These are phyloP conservation scores for Endotricha flammealis DNA, from an alignment of 2,888 invertebrate species.

Conservation along the genomic window DNA sequence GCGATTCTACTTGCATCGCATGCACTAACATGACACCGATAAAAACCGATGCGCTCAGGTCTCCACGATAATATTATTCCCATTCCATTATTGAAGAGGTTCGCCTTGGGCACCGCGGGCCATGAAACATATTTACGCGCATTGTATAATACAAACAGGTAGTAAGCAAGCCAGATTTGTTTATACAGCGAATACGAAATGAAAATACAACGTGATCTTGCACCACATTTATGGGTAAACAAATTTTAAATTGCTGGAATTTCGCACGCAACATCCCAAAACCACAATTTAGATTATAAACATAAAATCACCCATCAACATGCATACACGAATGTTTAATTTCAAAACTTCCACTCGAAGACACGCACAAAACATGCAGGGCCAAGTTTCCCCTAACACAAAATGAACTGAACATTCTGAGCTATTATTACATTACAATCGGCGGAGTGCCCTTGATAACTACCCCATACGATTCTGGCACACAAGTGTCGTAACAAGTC, in stretches of 20 bases:
- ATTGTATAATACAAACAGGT: constrained; percentile 35
- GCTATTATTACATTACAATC: constrained; percentile 71
- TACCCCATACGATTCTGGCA: constrained; percentile 61
- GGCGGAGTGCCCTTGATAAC: constrained; percentile 69
- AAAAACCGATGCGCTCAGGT: constrained; percentile 43
- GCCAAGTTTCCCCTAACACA: constrained; percentile 44
- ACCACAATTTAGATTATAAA: not conserved
- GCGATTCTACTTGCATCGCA: constrained; percentile 40
- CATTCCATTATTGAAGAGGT: constrained; percentile 48
- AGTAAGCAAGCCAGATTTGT: constrained; percentile 22
- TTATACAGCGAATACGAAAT: constrained; percentile 7
- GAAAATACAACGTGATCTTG: constrained; percentile 1
- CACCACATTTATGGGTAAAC: constrained; percentile 7
- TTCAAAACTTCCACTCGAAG: constrained; percentile 19
- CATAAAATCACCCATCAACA: not conserved
- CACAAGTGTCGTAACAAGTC: constrained; percentile 74
- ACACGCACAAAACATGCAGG: constrained; percentile 33
- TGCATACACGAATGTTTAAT: constrained; percentile 12
- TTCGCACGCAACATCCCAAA: not conserved
- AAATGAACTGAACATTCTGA: constrained; percentile 55
- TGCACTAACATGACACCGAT: constrained; percentile 34
- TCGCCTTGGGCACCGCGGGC: constrained; percentile 28
- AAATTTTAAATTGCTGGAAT: not conserved
- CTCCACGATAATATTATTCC: constrained; percentile 34
- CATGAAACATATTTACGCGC: constrained; percentile 35